phyloP scores from a whole-genome alignment of 2,113 vertebrate genomes.

The Neolamprologus brichardi region DNA sequence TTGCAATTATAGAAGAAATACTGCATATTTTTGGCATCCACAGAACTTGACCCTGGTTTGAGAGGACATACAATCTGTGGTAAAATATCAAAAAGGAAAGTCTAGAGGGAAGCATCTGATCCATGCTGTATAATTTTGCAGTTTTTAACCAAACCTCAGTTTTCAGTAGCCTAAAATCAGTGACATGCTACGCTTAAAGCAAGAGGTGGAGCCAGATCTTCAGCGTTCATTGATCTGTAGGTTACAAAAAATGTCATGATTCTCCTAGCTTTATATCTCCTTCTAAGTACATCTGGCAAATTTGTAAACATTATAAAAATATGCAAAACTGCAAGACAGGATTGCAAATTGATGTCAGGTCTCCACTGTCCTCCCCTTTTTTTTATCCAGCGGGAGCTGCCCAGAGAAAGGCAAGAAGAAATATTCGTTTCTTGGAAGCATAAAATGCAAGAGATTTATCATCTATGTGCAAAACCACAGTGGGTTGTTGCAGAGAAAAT shows the following conservation, averaged over 20 bases:
- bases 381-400: background rate
- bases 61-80: background rate
- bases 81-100: background rate
- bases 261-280: background rate
- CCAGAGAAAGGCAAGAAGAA: background rate
- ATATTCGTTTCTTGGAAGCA: background rate
- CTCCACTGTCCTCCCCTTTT: background rate
- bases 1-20: background rate
- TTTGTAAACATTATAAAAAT: background rate
- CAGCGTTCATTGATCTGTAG: background rate
- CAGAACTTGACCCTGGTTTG: background rate
- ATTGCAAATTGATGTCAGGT: background rate
- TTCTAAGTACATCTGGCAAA: background rate
- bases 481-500: background rate
- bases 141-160: background rate
- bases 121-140: background rate
- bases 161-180: background rate
- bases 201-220: background rate
- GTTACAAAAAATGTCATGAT: background rate
- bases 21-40: background rate
- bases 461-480: background rate
- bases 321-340: background rate
- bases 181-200: background rate
- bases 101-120: background rate
- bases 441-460: background rate